These are phyloP conservation scores for Heterohyrax brucei DNA, from an alignment of 2,797 vertebrate species.

Conservation along the genomic window DNA sequence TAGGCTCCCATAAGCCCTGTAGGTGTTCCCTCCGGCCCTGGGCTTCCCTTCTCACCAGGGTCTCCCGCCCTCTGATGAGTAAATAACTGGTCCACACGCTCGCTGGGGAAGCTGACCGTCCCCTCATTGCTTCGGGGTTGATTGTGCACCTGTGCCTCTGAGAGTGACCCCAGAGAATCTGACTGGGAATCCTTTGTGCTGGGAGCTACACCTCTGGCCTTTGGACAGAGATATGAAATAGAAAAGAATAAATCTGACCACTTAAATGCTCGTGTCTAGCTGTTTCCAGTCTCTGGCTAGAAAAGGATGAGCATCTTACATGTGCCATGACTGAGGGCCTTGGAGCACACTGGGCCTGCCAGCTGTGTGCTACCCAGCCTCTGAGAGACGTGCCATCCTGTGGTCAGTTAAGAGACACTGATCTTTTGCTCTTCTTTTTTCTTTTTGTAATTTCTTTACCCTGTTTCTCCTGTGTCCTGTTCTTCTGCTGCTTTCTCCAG, in stretches of 20 bases:
- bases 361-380: neutral
- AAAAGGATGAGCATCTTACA: no score
- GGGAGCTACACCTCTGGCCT: neutral
- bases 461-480: neutral
- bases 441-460: neutral
- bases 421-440: neutral
- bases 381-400: neutral
- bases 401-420: neutral
- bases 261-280: neutral
- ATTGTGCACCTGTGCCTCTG: neutral
- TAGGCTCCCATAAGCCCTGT: neutral
- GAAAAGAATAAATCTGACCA: neutral
- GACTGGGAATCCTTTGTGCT: neutral
- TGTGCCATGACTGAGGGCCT: neutral
- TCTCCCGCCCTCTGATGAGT: neutral
- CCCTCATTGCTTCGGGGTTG: neutral
- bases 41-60: neutral
- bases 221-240: neutral
- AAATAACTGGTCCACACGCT: neutral
- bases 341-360: neutral
- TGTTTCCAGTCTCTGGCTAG: neutral
- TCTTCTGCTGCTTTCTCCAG: neutral
- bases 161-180: neutral
- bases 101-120: neutral
- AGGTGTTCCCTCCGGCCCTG: neutral